A percentile compares a stretch with the other conserved stretches of the same genome.
phyloP scores from a whole-genome alignment of 1,140 invertebrate species.

The Druon quercuslanigerum region DNA sequence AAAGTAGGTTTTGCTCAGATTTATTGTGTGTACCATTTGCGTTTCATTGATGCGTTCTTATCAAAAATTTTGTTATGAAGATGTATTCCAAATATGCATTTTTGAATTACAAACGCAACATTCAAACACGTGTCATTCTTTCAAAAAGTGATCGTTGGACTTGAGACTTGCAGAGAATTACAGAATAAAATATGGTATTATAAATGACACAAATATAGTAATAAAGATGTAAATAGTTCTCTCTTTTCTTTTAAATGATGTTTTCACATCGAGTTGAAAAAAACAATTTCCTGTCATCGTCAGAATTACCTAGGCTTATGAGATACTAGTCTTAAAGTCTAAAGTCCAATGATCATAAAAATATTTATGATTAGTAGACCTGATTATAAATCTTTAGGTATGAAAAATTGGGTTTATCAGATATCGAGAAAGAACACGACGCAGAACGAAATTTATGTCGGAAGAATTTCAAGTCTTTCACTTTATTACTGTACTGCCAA shows the following conservation, averaged over 20 bases:
- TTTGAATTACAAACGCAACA: slow-evolving; percentile 32
- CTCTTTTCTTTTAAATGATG: neutral
- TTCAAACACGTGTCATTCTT: slow-evolving; percentile 29
- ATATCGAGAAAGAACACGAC: slow-evolving; percentile 20
- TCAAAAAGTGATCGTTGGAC: neutral
- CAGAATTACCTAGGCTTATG: neutral
- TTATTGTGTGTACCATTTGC: slow-evolving; percentile 41
- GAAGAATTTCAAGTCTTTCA: slow-evolving; percentile 57
- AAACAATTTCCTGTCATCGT: neutral
- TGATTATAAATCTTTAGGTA: slow-evolving; percentile 13
- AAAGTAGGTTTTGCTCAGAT: slow-evolving; percentile 34
- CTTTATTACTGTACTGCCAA: slow-evolving; percentile 67
- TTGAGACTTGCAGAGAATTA: neutral
- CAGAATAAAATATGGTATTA: neutral
- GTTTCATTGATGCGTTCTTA: slow-evolving; percentile 46
- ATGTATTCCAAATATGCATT: neutral
- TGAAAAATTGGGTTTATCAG: neutral
- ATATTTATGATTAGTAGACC: slow-evolving; percentile 3
- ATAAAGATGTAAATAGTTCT: neutral
- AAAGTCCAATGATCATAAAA: slow-evolving; percentile 18
- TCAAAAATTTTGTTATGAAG: slow-evolving; percentile 5
- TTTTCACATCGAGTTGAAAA: neutral
- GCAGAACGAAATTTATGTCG: slow-evolving; percentile 34
- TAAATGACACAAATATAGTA: neutral
- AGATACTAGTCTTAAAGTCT: neutral